phyloP scores from a whole-genome alignment of 2,113 vertebrate genomes.

The Etheostoma spectabile region DNA sequence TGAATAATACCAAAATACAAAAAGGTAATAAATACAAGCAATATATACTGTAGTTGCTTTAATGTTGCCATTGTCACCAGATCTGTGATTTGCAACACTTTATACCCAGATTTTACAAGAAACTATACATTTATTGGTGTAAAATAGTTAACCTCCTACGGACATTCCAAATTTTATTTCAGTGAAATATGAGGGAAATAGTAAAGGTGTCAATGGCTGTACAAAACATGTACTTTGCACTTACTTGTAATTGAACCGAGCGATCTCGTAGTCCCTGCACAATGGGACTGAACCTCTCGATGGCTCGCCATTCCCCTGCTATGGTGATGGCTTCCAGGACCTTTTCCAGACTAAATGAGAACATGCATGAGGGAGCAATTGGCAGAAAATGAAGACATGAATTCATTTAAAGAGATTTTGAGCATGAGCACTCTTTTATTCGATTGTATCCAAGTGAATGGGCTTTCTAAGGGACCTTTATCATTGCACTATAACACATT shows the following conservation, averaged over 20 bases:
- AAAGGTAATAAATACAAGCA: not conserved
- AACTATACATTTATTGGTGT: not conserved
- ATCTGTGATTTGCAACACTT: not conserved
- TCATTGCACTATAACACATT: not conserved
- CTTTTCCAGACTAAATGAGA: conserved; percentile 91
- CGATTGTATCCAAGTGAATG: not conserved
- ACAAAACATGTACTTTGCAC: conserved; percentile 43
- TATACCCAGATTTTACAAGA: not conserved
- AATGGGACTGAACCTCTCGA: conserved; percentile 91
- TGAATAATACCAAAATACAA: not conserved
- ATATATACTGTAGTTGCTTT: not conserved
- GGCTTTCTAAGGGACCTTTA: not conserved
- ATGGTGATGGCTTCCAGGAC: conserved; percentile 95
- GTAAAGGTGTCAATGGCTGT: not conserved
- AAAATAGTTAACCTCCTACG: conserved; percentile 8
- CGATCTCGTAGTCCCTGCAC: conserved; percentile 92
- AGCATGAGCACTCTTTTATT: conserved; percentile 5
- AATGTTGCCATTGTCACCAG: not conserved
- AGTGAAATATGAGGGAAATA: conserved; percentile 17
- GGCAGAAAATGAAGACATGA: conserved; percentile 6
- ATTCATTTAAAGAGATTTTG: conserved; percentile 41
- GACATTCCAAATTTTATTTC: conserved; percentile 32
- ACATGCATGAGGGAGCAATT: conserved; percentile 57
- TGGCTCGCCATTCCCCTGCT: conserved; percentile 89
- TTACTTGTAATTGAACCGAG: conserved; percentile 94